Conservation (phyloP, 2,113 vertebrate species). For the Chelonoidis abingdonii region DNA sequence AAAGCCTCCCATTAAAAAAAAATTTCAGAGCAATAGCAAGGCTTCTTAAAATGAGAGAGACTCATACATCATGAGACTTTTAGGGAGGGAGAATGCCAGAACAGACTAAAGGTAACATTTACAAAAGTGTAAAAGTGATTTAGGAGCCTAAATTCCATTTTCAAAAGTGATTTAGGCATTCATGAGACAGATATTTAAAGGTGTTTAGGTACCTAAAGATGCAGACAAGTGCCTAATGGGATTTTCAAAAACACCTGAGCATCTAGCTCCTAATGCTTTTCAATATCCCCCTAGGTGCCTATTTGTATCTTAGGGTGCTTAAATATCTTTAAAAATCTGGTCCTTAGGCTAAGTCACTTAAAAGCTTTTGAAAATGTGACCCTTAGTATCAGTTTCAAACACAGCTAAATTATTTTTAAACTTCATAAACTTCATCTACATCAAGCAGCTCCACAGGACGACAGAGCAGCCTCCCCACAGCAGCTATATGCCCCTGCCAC, state of each 20-base stretch:
- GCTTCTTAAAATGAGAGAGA: neutral
- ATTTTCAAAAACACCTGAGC: neutral
- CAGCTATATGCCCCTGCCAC: neutral
- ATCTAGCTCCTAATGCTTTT: neutral
- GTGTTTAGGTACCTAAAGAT: neutral
- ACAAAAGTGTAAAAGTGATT: rapidly evolving
- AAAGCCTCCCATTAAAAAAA: neutral
- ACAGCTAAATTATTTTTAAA: neutral
- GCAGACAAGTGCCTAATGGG: neutral
- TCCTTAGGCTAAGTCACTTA: neutral
- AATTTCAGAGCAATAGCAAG: neutral
- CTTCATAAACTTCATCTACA: neutral
- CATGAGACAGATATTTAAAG: neutral
- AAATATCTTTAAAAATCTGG: neutral
- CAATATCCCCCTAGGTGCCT: neutral
- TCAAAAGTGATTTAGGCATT: rapidly evolving
- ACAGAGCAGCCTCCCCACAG: neutral
- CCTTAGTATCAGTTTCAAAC: neutral
- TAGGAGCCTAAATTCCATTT: rapidly evolving
- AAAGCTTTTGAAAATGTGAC: neutral
- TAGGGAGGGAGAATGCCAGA: neutral
- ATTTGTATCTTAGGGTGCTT: neutral
- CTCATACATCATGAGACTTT: neutral
- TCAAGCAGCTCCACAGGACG: neutral
- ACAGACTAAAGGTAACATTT: neutral